Conservation (phyloP, 2,797 vertebrate genomes). For the Scolopax rusticola region DNA sequence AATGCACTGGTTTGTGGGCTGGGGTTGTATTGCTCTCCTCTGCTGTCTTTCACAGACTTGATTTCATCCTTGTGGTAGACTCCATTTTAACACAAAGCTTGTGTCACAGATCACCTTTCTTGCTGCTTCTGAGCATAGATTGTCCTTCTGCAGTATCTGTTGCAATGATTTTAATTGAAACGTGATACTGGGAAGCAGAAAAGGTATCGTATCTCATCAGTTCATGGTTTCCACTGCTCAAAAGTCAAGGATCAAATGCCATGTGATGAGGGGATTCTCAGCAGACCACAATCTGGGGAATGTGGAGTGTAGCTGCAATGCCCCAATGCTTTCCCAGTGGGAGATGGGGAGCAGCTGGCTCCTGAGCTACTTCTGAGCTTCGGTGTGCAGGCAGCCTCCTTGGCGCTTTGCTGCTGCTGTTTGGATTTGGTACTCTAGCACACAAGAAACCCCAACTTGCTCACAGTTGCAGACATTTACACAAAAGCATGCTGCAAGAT, state of each 20-base stretch:
- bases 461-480: neutral
- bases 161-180: conserved; percentile 47
- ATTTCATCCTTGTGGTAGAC: neutral
- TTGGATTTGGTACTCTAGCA: neutral
- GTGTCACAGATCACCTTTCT: conserved; percentile 41
- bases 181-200: neutral
- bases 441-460: neutral
- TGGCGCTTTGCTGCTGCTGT: neutral
- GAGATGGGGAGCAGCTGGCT: neutral
- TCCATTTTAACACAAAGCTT: conserved; percentile 35
- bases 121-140: conserved; percentile 12
- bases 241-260: conserved; percentile 9
- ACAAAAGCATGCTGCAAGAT: accelerated
- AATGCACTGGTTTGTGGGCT: conserved; percentile 21
- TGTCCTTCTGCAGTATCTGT: conserved; percentile 43
- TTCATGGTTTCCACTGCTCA: neutral
- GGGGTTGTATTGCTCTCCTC: conserved; percentile 34
- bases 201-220: neutral
- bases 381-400: accelerated
- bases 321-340: neutral
- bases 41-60: neutral
- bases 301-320: neutral
- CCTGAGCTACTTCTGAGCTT: neutral
- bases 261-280: neutral
- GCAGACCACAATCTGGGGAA: neutral